Evolutionary conservation across 2,888 invertebrate genomes (phyloP).

Genomic region (Melipona beecheii): DNA sequence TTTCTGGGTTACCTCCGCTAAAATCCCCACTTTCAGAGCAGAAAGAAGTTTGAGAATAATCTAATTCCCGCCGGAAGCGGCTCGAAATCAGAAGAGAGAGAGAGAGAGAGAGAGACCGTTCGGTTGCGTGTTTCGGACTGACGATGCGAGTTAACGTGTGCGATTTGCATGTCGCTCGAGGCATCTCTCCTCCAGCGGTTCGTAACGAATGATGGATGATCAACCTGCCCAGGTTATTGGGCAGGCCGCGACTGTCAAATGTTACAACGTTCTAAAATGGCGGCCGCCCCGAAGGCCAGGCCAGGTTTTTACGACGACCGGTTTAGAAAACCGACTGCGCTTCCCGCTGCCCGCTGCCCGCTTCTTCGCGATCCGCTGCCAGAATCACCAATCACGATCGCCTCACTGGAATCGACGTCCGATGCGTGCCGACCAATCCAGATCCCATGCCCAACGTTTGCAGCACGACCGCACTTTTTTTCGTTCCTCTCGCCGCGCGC

Average conservation of each 20-base stretch:
- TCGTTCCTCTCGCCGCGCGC: conserved; percentile 12
- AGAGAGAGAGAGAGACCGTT: too few relatives aligned
- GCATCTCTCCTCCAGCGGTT: conserved; percentile 63
- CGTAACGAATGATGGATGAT: conserved; percentile 83
- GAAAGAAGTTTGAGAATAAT: neutral
- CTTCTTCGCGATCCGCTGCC: conserved; percentile 49
- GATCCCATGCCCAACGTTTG: conserved; percentile 12
- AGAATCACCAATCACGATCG: conserved; percentile 72
- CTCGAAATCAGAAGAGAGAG: neutral
- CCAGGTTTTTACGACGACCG: conserved; percentile 81
- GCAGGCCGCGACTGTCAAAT: conserved; percentile 81
- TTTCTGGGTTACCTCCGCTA: too few relatives aligned
- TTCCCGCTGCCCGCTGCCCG: conserved; percentile 60
- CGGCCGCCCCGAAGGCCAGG: conserved; percentile 82
- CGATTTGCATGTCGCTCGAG: conserved; percentile 76
- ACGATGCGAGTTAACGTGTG: conserved; percentile 45
- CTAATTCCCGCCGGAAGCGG: conserved; percentile 5
- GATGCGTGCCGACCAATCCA: conserved; percentile 47
- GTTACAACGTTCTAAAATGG: conserved; percentile 83
- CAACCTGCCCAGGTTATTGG: conserved; percentile 81
- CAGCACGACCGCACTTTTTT: neutral
- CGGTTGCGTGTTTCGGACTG: conserved; percentile 23
- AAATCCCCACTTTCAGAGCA: too few relatives aligned
- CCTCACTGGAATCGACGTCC: conserved; percentile 35
- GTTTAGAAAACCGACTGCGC: conserved; percentile 79